Evolutionary conservation across 2,888 invertebrate species (phyloP).

Genomic region (Frankliniella fusca): DNA sequence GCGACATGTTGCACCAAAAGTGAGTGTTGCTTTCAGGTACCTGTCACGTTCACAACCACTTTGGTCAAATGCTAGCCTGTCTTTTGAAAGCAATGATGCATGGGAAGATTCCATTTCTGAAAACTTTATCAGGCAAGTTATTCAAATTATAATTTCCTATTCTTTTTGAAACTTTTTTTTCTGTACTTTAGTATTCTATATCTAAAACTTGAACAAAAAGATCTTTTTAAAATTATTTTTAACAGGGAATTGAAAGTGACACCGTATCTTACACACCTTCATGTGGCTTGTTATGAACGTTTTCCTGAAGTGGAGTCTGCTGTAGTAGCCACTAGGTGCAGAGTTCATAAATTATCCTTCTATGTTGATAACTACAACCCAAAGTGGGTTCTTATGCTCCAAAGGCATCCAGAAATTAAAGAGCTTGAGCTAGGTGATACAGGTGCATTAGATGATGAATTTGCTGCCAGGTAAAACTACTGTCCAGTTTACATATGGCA

Average conservation of each 20-base stretch:
- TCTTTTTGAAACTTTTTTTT: too few species aligned
- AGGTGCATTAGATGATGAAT: not conserved
- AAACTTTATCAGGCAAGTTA: not conserved
- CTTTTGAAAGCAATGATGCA: not conserved
- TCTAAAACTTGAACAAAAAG: not conserved
- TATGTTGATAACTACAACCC: not conserved
- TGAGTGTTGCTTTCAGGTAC: not conserved
- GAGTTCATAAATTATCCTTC: not conserved
- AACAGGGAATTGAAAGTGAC: not conserved
- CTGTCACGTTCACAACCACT: not conserved
- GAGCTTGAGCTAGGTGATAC: not conserved
- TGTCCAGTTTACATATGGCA: not conserved
- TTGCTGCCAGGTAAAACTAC: not conserved
- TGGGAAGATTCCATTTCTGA: not conserved
- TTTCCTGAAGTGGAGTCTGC: not conserved
- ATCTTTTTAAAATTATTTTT: not conserved
- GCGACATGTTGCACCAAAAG: not conserved
- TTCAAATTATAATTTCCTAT: too few species aligned
- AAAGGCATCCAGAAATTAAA: not conserved
- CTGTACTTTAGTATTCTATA: not conserved
- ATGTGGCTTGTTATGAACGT: not conserved
- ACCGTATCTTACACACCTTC: not conserved
- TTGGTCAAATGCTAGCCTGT: not conserved
- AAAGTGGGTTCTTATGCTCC: not conserved
- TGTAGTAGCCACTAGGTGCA: not conserved